Conservation (phyloP, 2,888 invertebrate genomes). For the Caradrina kadenii region DNA sequence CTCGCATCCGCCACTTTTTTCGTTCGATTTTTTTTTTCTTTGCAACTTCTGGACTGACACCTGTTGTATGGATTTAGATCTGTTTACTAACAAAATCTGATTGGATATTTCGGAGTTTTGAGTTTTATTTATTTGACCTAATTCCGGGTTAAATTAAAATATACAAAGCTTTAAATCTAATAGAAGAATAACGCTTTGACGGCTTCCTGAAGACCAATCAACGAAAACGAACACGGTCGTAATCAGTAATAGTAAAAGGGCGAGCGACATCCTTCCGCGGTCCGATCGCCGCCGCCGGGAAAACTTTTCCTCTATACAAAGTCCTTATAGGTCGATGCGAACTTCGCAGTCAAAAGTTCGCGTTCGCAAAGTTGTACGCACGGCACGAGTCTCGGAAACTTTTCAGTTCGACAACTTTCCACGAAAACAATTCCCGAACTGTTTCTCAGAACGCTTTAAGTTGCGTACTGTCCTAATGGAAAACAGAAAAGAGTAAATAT, state of each 20-base stretch:
- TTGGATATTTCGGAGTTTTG: constrained; percentile 31
- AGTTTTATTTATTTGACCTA: constrained; percentile 35
- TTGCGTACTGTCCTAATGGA: constrained; percentile 57
- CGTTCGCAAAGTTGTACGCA: constrained; percentile 82
- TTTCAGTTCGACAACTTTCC: constrained; percentile 81
- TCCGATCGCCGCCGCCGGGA: constrained; percentile 71
- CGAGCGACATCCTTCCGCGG: constrained; percentile 63
- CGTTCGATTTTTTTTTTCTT: constrained; percentile 54
- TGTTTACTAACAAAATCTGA: constrained; percentile 55
- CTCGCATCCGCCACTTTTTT: constrained; percentile 57
- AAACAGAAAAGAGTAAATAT: constrained; percentile 42
- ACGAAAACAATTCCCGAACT: constrained; percentile 76
- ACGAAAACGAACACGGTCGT: constrained; percentile 24
- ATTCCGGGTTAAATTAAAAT: constrained; percentile 21
- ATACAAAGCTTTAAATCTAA: constrained; percentile 14
- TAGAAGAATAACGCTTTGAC: constrained; percentile 1
- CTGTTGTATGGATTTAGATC: constrained; percentile 55
- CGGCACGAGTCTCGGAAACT: constrained; percentile 79
- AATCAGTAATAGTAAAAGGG: constrained; percentile 58
- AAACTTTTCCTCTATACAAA: constrained; percentile 77
- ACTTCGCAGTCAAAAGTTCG: constrained; percentile 86
- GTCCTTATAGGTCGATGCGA: constrained; percentile 80
- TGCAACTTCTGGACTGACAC: constrained; percentile 52
- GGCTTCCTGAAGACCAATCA: constrained; percentile 22
- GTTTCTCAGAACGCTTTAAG: constrained; percentile 52